These are phyloP conservation scores for Prunella strophiata DNA, from an alignment of 2,797 vertebrate species.

Conservation along the genomic window DNA sequence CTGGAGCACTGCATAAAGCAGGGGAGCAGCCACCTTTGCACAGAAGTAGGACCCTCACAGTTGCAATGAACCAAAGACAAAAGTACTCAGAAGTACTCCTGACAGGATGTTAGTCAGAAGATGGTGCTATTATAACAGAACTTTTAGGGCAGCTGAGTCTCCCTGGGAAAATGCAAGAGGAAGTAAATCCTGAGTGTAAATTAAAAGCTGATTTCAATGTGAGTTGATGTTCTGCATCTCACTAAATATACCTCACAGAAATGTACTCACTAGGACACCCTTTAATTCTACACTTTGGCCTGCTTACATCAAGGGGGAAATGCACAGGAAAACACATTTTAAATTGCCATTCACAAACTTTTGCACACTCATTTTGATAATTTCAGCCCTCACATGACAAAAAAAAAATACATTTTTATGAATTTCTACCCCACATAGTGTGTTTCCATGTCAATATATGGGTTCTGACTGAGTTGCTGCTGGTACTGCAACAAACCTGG, in stretches of 20 bases:
- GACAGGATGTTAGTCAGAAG: constrained; percentile 6
- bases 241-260: not conserved
- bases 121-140: constrained; percentile 41
- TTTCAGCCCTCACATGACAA: not conserved
- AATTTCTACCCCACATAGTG: not conserved
- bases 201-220: not conserved
- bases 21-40: not conserved
- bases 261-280: not conserved
- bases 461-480: not conserved
- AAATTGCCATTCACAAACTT: not conserved
- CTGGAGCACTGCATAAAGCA: not conserved
- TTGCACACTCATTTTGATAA: not conserved
- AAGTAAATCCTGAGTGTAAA: not conserved
- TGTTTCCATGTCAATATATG: not conserved
- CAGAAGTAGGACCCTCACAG: not conserved
- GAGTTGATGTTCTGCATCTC: not conserved
- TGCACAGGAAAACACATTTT: not conserved
- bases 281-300: not conserved
- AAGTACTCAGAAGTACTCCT: not conserved
- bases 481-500: not conserved
- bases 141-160: not conserved
- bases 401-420: not conserved
- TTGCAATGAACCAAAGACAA: not conserved
- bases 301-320: not conserved
- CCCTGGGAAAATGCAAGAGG: not conserved